These are phyloP conservation scores for Corvus cornix DNA, from an alignment of 2,113 vertebrate genomes.

Conservation along the genomic window DNA sequence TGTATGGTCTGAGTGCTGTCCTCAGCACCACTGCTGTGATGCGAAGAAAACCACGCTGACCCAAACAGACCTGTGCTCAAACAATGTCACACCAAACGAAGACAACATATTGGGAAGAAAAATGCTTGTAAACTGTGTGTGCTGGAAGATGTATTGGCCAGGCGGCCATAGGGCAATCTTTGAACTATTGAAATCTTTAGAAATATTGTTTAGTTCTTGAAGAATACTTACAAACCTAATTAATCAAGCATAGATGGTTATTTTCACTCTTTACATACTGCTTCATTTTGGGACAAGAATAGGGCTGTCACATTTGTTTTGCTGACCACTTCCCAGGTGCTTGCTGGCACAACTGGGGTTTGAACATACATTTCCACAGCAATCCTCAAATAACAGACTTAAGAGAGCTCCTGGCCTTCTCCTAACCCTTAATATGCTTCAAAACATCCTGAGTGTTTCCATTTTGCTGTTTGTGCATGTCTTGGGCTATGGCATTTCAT, in stretches of 20 bases:
- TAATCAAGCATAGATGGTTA: slow-evolving; percentile 84
- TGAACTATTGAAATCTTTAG: slow-evolving; percentile 87
- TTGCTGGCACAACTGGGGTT: slow-evolving; percentile 45
- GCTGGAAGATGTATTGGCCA: slow-evolving; percentile 83
- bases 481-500: background rate
- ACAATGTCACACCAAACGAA: slow-evolving; percentile 85
- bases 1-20: slow-evolving; percentile 81
- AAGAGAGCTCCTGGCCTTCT: background rate
- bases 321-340: slow-evolving; percentile 69
- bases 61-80: slow-evolving; percentile 78
- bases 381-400: slow-evolving; percentile 30
- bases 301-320: slow-evolving; percentile 69
- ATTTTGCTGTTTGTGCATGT: background rate
- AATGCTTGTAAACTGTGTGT: slow-evolving; percentile 79
- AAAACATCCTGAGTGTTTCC: background rate
- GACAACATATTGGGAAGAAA: slow-evolving; percentile 86
- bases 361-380: slow-evolving; percentile 49
- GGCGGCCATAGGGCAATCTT: slow-evolving; percentile 82
- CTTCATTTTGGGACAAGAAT: slow-evolving; percentile 76
- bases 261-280: slow-evolving; percentile 75
- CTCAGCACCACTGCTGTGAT: slow-evolving; percentile 80
- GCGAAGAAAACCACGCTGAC: slow-evolving; percentile 81
- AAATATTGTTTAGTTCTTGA: slow-evolving; percentile 82
- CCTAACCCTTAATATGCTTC: background rate
- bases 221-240: slow-evolving; percentile 87